Percentiles rank a stretch among this genome's conserved stretches.
phyloP scores from a whole-genome alignment of 1,140 invertebrate species.

The Temnothorax nylanderi region DNA sequence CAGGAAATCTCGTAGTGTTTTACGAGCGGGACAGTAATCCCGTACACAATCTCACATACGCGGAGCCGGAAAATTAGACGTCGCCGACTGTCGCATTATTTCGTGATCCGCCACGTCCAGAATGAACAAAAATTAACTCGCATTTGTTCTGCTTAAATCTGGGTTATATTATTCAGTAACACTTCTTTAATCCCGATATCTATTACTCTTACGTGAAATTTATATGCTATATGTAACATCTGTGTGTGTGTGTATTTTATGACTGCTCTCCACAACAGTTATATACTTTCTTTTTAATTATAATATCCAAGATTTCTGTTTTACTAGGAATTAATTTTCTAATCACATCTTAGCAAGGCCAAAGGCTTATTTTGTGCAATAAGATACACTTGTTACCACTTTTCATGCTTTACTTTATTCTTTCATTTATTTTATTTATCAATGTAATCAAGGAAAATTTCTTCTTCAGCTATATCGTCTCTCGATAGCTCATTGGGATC shows the following conservation, averaged over 20 bases:
- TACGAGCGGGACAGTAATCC: conserved; percentile 64
- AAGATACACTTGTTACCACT: not conserved
- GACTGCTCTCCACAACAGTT: not conserved
- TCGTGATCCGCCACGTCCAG: not conserved
- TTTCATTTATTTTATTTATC: not conserved
- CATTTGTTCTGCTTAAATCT: not conserved
- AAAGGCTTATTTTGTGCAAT: not conserved
- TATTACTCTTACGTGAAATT: not conserved
- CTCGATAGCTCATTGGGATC: conserved; percentile 33
- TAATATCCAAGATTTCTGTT: not conserved
- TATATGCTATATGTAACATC: not conserved
- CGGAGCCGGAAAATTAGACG: conserved; percentile 40
- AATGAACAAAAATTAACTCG: conserved; percentile 36
- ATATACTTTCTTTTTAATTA: not conserved
- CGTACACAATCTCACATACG: conserved; percentile 27
- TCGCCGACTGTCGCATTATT: conserved; percentile 24
- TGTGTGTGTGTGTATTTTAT: not conserved
- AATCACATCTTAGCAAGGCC: not conserved
- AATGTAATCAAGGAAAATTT: conserved; percentile 7
- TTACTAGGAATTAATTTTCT: not conserved
- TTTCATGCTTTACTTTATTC: not conserved
- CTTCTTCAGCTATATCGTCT: conserved; percentile 17
- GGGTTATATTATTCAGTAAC: not conserved
- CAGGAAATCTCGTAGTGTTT: conserved; percentile 65
- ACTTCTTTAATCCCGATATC: not conserved